Percentiles rank a stretch among this genome's conserved stretches.
Evolutionary conservation across 2,888 invertebrate species (phyloP).

Genomic region (Entomobrya multifasciata): DNA sequence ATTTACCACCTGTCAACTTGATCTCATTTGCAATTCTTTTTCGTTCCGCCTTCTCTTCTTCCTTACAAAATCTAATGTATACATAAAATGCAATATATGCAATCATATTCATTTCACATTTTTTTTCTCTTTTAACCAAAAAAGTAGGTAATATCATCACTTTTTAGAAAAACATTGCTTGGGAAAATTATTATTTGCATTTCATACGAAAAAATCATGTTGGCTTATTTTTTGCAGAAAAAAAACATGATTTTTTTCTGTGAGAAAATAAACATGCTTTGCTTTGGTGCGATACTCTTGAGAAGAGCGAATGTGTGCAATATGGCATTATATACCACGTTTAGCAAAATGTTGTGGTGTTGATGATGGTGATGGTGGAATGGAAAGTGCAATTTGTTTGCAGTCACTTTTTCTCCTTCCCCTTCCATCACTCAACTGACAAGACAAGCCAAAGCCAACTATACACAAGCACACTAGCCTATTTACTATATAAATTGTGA

Average conservation of each 20-base stretch:
- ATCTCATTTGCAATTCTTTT: constrained; percentile 67
- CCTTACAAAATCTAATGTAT: too few relatives aligned
- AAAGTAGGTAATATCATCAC: constrained; percentile 24
- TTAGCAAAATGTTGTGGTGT: too few relatives aligned
- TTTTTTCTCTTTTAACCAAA: background rate
- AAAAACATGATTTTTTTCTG: constrained; percentile 16
- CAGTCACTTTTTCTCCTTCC: constrained; percentile 29
- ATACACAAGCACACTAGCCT: background rate
- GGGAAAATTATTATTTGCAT: too few relatives aligned
- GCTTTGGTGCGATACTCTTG: background rate
- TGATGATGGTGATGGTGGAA: background rate
- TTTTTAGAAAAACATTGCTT: too few relatives aligned
- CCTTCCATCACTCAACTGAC: constrained; percentile 38
- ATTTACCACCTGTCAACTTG: constrained; percentile 69
- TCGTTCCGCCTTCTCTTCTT: background rate
- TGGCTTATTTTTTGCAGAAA: constrained; percentile 10
- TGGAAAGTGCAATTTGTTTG: constrained; percentile 46
- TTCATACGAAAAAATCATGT: background rate
- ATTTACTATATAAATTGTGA: background rate
- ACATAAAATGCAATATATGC: constrained; percentile 2
- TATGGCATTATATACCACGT: constrained; percentile 40
- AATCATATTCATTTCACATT: too few relatives aligned
- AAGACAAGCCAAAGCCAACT: background rate
- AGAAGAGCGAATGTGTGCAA: constrained; percentile 21
- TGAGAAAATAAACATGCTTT: constrained; percentile 4